Base-by-base conservation (phyloP, 2,113 vertebrate genomes). In the Hippocampus guttulatus region DNA sequence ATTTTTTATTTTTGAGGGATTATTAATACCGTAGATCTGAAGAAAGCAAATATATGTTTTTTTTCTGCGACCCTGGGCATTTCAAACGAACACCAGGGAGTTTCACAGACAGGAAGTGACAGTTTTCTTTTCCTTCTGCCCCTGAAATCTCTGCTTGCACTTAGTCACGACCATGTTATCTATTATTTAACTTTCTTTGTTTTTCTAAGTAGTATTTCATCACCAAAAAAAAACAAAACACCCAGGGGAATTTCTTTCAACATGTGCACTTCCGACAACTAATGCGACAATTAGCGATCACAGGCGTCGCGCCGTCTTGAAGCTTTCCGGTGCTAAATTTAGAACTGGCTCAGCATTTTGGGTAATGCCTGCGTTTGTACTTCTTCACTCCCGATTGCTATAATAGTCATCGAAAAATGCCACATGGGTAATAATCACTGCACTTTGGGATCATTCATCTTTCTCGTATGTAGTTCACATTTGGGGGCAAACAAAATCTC, bases 11-110 rank as follows among this genome's bases (percentile, higher is more conserved):
- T 43, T 43, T 43, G 49, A 6, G 16, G 57, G 7, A 57, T 67
- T 33, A 51, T 83, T 70, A 30, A 79, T 80, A 68, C 72, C 73
- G 71, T 30, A 78, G n/a, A n/a, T 67, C 55, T 64, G 0, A 0
- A 64, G 16, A 67, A 78, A 14, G n/a, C 38, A 65, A 64, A 75
- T 72, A 65, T 60, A 0, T 18, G 2, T 55, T 23, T 58, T 77
- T 79, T 71, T 45, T 52, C 20, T 52, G 21, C 5, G n/a, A 21
- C 33, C n/a, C 30, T 63, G 7, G 38, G 21, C 30, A 61, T 33
- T 62, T 75, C 12, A 54, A 52, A 64, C 0, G n/a, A 45, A 62
- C 16, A 21, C 45, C 60, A 33, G 20, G 27, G 11, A 74, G 20
- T 60, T 71, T 69, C 49, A 9, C 55, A 7, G 68, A 68, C 67